phyloP scores from a whole-genome alignment of 2,113 vertebrate species.

The Hippolais icterina region DNA sequence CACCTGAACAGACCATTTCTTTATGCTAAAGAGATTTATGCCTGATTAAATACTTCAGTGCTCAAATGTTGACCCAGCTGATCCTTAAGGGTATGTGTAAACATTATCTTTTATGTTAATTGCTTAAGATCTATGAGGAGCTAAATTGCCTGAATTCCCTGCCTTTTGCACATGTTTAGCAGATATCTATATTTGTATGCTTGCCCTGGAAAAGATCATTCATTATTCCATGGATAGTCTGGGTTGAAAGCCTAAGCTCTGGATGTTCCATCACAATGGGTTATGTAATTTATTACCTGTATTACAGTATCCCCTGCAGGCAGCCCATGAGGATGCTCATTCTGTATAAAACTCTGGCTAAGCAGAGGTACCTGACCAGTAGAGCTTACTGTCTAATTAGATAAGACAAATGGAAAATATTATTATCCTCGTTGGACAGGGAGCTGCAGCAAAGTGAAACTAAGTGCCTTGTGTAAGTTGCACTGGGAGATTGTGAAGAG shows the following conservation, averaged over 20 bases:
- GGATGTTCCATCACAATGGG: not conserved
- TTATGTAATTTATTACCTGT: not conserved
- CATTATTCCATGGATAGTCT: not conserved
- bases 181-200: not conserved
- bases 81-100: not conserved
- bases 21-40: not conserved
- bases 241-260: not conserved
- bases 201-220: not conserved
- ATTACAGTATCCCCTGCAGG: not conserved
- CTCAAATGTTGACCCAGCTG: not conserved
- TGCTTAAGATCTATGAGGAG: not conserved
- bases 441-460: not conserved
- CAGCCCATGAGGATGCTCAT: not conserved
- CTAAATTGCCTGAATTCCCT: not conserved
- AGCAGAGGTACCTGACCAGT: not conserved
- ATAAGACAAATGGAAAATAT: slow-evolving; percentile 4
- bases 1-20: not conserved
- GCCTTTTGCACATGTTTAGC: not conserved
- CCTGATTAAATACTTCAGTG: not conserved
- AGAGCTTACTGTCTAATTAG: not conserved
- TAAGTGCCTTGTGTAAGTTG: not conserved
- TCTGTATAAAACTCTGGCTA: not conserved
- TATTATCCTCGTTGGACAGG: not conserved
- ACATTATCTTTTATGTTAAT: not conserved
- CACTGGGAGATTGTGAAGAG: not conserved